Evolutionary conservation across 2,888 invertebrate species (phyloP), one percentile per base, ranked within the genome.

Genomic region (Drosophila cognata): DNA sequence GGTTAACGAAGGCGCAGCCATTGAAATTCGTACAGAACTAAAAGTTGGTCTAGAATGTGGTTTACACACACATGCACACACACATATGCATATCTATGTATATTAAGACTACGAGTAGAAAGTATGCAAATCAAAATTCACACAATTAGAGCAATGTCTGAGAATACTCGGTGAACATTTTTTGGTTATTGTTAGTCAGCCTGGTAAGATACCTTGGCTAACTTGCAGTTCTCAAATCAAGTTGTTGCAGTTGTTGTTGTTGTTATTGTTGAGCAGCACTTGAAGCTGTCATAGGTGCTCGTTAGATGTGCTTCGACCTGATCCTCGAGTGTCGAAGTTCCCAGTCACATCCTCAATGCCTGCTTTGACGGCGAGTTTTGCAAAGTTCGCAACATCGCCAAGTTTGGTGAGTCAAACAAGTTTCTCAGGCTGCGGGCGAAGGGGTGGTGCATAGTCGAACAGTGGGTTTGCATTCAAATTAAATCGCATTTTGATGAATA

Each of bases 401-500:
- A 89, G 80, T 83, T 84, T 71, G 73, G 55, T 56, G 72, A 67
- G 66, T 73, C 71, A 73, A 81, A 72, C 75, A 84, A 81, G 68
- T 82, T 76, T 55, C 64, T 36, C 57, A 8, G 28, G 25, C 61
- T 61, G 58, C 31, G 21, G 21, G 33, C 48, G 11, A 29, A 28
- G n/a, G 25, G 8, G 21, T 10, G 13, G 21, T 18, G 52, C 2
- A 21, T 46, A 43, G 53, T 50, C 56, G 21, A 35, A 35, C 29
- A 35, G 36, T 58, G 28, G 33, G 50, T 4, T 59, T 84, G 84
- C 83, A 88, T 89, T 85, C 77, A 88, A 90, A 88, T 84, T 81
- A 90, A 90, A 86, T 88, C 72, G 84, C 74, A 81, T 82, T 87
- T 90, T 81, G 88, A 90, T 87, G 90, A 87, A 87, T 90, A 87